phyloP scores from a whole-genome alignment of 23 tunicate genomes.

The Ciona savignyi region DNA sequence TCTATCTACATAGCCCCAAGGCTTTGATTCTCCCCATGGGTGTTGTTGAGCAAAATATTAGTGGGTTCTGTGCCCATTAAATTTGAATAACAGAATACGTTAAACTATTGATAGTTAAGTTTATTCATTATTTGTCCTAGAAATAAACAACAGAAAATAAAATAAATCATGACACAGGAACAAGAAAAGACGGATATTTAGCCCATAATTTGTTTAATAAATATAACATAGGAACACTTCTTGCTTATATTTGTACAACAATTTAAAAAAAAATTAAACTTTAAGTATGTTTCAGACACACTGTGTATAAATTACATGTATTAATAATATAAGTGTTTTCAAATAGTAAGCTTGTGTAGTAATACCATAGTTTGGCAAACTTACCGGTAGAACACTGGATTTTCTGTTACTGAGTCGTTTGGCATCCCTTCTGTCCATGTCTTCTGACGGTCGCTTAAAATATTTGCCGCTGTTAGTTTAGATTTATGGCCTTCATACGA shows the following conservation, averaged over 20 bases:
- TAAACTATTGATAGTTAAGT: neutral
- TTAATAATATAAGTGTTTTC: neutral
- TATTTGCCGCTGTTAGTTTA: slow-evolving; percentile 19
- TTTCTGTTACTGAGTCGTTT: slow-evolving; percentile 78
- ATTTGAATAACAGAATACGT: neutral
- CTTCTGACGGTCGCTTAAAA: slow-evolving; percentile 53
- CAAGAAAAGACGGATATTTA: neutral
- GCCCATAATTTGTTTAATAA: neutral
- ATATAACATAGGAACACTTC: no score
- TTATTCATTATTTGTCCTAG: no score
- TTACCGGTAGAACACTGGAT: slow-evolving; percentile 83
- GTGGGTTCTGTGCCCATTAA: no score
- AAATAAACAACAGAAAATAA: no score
- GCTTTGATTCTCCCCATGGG: no score
- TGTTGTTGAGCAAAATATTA: no score
- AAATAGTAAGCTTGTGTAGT: neutral
- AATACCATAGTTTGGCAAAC: neutral
- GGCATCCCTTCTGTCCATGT: slow-evolving; percentile 78
- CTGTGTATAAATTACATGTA: no score
- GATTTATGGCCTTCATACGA: neutral
- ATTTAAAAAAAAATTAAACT: no score
- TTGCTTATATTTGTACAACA: no score
- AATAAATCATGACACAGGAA: no score
- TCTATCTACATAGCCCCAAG: no score
- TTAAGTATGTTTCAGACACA: no score